Base-by-base conservation (phyloP, 2,888 invertebrate genomes). In the Patella depressa region DNA sequence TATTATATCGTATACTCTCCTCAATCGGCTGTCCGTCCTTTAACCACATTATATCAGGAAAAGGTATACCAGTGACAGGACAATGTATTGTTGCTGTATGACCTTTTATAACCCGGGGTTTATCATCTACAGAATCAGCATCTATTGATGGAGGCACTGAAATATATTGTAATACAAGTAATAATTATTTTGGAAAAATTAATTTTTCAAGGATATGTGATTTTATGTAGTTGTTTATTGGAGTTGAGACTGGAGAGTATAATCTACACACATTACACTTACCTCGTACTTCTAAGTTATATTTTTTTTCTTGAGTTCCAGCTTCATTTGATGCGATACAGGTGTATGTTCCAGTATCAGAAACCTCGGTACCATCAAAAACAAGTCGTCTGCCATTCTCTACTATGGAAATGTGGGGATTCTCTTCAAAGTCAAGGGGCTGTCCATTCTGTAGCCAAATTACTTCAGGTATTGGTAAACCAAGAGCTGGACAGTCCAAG, bases 281-380 rank as follows among this genome's bases (percentile, higher is more conserved):
- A 91, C 91, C 89, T 82, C 87, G 86, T 1, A 91, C 89, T 76
- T 89, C 85, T 0, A 91, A 82, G 45, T 87, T 83, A 84, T 86
- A 90, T 15, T 85, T 78, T 77, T 87, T 81, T 53, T 87, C 86
- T 12, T 92, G 88, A 19, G 86, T 85, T 12, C 93, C 93, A 15
- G 92, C 92, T 73, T 92, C 91, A 83, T 93, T 93, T 15, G 87
- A 85, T 5, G 93, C 93, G 15, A 90, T 85, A 85, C 93, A 93
- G 19, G 89, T 89, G 83, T 92, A 93, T 5, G 81, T 69, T 3
- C 87, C 89, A 3, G 86, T 83, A 82, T 91, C 89, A 1, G 81
- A 72, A 15, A 87, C 84, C 59, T 83, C 73, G 1, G 87, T 86
- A 3, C 80, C 72, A 15, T 81, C 75, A 65, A 91, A 87, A n/a